These are phyloP conservation scores for Numenius phaeopus DNA, from an alignment of 2,797 vertebrate species.

Conservation along the genomic window DNA sequence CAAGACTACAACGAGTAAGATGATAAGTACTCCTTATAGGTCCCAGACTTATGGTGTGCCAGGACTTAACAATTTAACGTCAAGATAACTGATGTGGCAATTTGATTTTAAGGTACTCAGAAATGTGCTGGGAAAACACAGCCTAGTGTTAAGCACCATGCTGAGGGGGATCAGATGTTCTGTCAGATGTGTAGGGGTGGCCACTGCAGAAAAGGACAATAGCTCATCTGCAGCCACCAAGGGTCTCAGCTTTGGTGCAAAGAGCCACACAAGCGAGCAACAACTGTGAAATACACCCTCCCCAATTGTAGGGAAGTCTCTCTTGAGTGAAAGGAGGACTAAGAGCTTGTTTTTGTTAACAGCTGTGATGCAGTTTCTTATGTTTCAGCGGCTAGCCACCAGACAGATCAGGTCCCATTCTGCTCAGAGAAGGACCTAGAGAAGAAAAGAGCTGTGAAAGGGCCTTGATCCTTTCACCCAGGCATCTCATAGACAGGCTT, in stretches of 20 bases:
- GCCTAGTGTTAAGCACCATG: not conserved
- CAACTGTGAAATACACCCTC: not conserved
- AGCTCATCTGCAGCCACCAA: not conserved
- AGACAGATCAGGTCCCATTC: not conserved
- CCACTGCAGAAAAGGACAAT: not conserved
- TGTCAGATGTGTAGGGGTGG: not conserved
- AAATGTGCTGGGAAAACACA: not conserved
- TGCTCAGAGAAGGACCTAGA: not conserved
- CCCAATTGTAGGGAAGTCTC: not conserved
- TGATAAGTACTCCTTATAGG: not conserved
- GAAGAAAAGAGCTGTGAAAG: not conserved
- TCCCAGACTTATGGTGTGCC: not conserved
- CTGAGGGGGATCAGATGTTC: not conserved
- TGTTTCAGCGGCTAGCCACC: not conserved
- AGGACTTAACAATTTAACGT: not conserved
- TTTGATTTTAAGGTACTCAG: not conserved
- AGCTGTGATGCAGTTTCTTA: not conserved
- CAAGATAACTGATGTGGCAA: not conserved
- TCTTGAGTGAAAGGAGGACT: not conserved
- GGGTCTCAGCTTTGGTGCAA: not conserved
- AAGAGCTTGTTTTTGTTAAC: not conserved
- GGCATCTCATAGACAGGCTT: not conserved
- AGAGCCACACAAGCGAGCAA: not conserved
- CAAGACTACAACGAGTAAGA: conserved; percentile 64
- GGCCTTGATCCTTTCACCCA: not conserved